Evolutionary conservation across 1,140 invertebrate species (phyloP), one percentile per base, ranked within the genome.

Genomic region (Heterodera carotae): DNA sequence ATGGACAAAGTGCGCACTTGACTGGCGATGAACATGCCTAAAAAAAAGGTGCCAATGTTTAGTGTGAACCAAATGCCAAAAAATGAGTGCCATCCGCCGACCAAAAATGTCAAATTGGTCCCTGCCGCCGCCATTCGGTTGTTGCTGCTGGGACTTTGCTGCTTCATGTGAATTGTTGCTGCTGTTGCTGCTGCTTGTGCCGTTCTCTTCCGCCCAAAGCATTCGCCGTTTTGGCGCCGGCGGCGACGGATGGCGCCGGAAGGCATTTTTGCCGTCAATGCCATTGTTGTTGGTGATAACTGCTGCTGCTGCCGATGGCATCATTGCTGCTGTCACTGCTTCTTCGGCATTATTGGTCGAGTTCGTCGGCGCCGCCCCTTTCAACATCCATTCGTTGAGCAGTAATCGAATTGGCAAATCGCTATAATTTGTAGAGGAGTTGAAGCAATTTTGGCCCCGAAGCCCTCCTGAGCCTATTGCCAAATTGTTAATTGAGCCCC

Each of bases 91-190:
- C n/a, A n/a, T n/a, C n/a, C n/a, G n/a, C 34, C 25, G 36, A 74
- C 71, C 71, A 36, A 74, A 74, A 74, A 74, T 39, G 64, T 74
- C 71, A 34, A 74, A 74, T 60, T 74, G 71, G 64, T 74, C 71
- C n/a, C n/a, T n/a, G 22, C 36, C 39, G 36, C 2, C 33, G 56
- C 22, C 53, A 18, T 33, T 48, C 34, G 62, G 70, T 60, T 27
- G 36, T 59, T 72, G 48, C 39, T 43, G 39, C 3, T 60, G 69
- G 43, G n/a, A 62, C n/a, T 62, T n/a, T n/a, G 60, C 60, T 22
- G 29, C n/a, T n/a, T n/a, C n/a, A n/a, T n/a, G n/a, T n/a, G n/a
- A 25, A 8, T 6, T 62, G n/a, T 7, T 7, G 22, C 39, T 31
- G 53, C 53, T 43, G 36, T 43, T 71, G 69, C 33, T 43, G 25